A percentile compares a stretch with the other conserved stretches of the same genome.
Evolutionary conservation across 2,113 vertebrate genomes (phyloP).

Genomic region (Spermophilus dauricus): DNA sequence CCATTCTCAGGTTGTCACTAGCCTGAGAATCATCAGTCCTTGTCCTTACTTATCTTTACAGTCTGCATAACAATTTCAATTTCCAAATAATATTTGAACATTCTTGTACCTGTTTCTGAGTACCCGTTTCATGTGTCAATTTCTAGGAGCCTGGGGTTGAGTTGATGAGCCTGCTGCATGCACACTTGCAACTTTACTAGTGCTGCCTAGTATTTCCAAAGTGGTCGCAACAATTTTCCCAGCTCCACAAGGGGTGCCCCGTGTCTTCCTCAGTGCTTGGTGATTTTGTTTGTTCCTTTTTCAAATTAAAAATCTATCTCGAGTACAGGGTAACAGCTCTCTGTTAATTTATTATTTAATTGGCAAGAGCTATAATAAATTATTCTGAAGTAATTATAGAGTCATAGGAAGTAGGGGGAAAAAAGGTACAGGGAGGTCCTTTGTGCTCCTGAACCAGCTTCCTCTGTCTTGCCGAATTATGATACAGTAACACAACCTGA

Average conservation of each 20-base stretch:
- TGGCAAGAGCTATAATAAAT: not conserved
- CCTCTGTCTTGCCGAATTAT: not conserved
- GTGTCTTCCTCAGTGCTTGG: not conserved
- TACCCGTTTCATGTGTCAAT: too few species aligned
- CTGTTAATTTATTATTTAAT: not conserved
- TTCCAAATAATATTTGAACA: slow-evolving; percentile 13
- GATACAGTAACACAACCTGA: not conserved
- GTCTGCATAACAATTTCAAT: not conserved
- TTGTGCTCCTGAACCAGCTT: not conserved
- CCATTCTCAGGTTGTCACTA: not conserved
- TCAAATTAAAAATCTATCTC: not conserved
- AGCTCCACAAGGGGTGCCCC: too few species aligned
- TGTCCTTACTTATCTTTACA: not conserved
- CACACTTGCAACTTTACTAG: not conserved
- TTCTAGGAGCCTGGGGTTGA: not conserved
- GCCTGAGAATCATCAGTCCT: not conserved
- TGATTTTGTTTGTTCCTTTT: not conserved
- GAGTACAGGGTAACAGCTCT: not conserved
- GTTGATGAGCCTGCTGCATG: not conserved
- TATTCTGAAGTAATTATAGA: slow-evolving; percentile 36
- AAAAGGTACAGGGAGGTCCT: not conserved
- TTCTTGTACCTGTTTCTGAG: not conserved
- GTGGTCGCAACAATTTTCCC: accelerated
- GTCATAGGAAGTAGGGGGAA: not conserved
- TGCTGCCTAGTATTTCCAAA: not conserved